Evolutionary conservation across 2,113 vertebrate species (phyloP), one percentile per base, ranked within the genome.

Genomic region (Mormyrus lacerda): DNA sequence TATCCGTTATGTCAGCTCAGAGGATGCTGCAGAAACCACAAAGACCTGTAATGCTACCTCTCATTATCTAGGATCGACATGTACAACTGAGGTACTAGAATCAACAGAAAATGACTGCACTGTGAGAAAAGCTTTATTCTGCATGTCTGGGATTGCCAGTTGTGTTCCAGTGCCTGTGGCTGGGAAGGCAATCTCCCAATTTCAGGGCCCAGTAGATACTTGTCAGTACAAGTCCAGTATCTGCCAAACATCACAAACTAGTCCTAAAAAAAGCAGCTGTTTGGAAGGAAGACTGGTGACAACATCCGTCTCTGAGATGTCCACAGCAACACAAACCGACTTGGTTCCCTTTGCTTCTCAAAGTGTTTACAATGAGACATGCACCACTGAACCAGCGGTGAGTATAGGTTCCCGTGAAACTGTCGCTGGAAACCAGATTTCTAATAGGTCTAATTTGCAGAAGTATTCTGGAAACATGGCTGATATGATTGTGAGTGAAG

Each of bases 101-200:
- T 96, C 95, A 85, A 93, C 91, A 88, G 94, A 95, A 69, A 96
- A 95, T 58, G 94, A 94, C 24, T 98, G 96, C 91, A 98, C 97
- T 0, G 94, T 99, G 13, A 97, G 97, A 82, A 96, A 97, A 94
- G 98, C 97, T 84, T 94, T 99, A 4, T 96, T 98, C 93, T 98
- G 96, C 87, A 97, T 98, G 73, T 99, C 98, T 13, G 97, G 98
- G 89, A 93, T 99, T 95, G 96, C 97, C 69, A 98, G 97, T 94
- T 98, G 97, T 90, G 94, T 98, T 91, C 96, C 98, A 27, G 96
- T 99, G 45, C 98, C 98, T 89, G 94, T 97, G 90, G 98, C 97
- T 92, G 98, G 97, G 91, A 97, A 96, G 91, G 95, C 94, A 87
- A 96, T 99, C 89, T 96, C 95, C 89, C 94, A 96, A 21, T 91